Base-by-base conservation (phyloP, 1,140 invertebrate species). In the Magallana angulata region DNA sequence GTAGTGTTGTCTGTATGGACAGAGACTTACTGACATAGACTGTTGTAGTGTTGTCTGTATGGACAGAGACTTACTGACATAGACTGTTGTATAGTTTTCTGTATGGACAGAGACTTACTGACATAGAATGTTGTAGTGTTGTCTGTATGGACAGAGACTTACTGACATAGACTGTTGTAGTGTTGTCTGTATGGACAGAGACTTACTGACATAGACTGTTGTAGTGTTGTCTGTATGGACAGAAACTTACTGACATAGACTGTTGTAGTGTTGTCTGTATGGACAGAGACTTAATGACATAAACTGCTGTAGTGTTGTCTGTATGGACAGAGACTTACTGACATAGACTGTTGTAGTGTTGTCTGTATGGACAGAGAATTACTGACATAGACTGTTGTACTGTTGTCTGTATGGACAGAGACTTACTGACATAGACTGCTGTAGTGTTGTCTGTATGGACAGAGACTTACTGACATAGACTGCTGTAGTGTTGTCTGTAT, bases 101-200 rank as follows among this genome's bases (percentile, higher is more conserved):
- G 36, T 48, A 4, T 48, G 36, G 36, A 48, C 36, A 48, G 1
- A 1, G 2, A 48, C 36, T 48, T 48, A 48, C 36, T 86, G 56
- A 92, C 90, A 85, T 89, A 88, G 71, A 92, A 83, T 48, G 89
- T 90, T 82, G 92, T 92, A 9, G 89, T 82, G 84, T 92, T 92
- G 87, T 92, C 91, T 85, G 24, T 24, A 48, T 4, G 36, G 1
- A 48, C 36, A 48, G 1, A 48, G 36, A 48, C 36, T 48, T 48
- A 48, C 36, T 86, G 56, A 92, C 90, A 85, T 89, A 88, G 64
- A 92, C 85, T 48, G 89, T 89, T 82, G 92, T 92, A 9, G 89
- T 82, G 82, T 92, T 92, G 87, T 92, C 91, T 85, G 24, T 24
- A 48, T 4, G 36, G 36, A 48, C 36, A 48, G 2, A 2, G 2